These are phyloP conservation scores for Tribolium madens DNA, from an alignment of 1,140 invertebrate genomes.

Conservation along the genomic window DNA sequence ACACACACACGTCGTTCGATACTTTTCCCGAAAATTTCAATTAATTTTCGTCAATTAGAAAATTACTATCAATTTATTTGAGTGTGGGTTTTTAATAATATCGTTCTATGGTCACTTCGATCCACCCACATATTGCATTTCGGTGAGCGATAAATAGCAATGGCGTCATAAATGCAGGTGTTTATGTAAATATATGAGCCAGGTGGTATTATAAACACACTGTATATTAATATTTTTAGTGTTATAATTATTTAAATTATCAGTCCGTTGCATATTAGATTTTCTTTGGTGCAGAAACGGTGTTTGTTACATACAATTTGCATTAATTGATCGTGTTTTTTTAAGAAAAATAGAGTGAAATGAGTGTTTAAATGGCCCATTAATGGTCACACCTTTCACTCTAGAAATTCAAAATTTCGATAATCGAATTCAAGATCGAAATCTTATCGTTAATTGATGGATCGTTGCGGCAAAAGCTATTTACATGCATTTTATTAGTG, in stretches of 20 bases:
- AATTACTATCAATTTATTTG: neutral
- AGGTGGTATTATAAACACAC: neutral
- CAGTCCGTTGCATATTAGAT: constrained; percentile 7
- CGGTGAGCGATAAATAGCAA: no score
- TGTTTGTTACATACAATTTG: neutral
- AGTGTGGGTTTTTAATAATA: neutral
- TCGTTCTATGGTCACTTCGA: no score
- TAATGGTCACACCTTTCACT: neutral
- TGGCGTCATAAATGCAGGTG: no score
- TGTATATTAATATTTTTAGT: neutral
- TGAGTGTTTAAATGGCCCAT: neutral
- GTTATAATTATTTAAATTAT: neutral
- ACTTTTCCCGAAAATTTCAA: neutral
- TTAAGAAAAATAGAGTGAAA: neutral
- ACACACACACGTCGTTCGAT: neutral
- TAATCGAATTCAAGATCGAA: neutral
- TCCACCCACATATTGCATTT: no score
- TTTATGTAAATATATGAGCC: no score
- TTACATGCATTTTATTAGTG: neutral
- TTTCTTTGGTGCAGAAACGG: neutral
- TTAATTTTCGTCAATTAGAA: neutral
- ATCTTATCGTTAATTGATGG: neutral
- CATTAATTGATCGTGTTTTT: constrained; percentile 2
- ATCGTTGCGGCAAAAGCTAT: neutral
- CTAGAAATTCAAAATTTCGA: neutral